A percentile compares a stretch with the other conserved stretches of the same genome.
Evolutionary conservation across 2,888 invertebrate species (phyloP).

Genomic region (Caenorhabditis panamensis): DNA sequence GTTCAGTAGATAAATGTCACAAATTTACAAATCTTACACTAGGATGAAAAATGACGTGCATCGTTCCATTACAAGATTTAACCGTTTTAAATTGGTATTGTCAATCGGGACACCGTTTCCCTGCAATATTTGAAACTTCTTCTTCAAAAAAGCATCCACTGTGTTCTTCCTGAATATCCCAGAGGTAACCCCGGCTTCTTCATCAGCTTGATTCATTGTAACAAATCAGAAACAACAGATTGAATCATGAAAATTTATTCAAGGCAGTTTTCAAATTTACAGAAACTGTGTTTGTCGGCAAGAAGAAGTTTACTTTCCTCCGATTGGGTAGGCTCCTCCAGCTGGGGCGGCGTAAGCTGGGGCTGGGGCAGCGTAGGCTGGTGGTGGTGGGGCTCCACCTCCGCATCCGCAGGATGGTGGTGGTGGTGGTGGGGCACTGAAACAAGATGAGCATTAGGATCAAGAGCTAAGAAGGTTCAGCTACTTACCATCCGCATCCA

Average conservation of each 20-base stretch:
- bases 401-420: slow-evolving; percentile 64
- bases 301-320: slow-evolving; percentile 51
- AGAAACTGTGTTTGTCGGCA: slow-evolving; percentile 38
- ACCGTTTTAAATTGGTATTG: no score
- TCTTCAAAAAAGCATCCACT: no score
- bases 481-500: slow-evolving; percentile 58
- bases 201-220: no score
- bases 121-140: no score
- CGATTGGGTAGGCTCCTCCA: slow-evolving; percentile 44
- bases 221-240: neutral
- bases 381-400: slow-evolving; percentile 54
- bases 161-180: no score
- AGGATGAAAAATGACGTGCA: no score
- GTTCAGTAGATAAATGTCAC: no score
- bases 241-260: slow-evolving; percentile 25
- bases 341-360: slow-evolving; percentile 55
- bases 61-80: no score
- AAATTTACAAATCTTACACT: no score
- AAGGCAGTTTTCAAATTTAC: slow-evolving; percentile 40
- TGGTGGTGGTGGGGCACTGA: slow-evolving; percentile 66
- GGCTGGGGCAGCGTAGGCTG: slow-evolving; percentile 46
- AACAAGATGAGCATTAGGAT: slow-evolving; percentile 8
- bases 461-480: neutral
- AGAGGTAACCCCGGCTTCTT: no score
- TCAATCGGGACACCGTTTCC: no score